Evolutionary conservation across 2,888 invertebrate species (phyloP).

Genomic region (Scaptomyza parva): DNA sequence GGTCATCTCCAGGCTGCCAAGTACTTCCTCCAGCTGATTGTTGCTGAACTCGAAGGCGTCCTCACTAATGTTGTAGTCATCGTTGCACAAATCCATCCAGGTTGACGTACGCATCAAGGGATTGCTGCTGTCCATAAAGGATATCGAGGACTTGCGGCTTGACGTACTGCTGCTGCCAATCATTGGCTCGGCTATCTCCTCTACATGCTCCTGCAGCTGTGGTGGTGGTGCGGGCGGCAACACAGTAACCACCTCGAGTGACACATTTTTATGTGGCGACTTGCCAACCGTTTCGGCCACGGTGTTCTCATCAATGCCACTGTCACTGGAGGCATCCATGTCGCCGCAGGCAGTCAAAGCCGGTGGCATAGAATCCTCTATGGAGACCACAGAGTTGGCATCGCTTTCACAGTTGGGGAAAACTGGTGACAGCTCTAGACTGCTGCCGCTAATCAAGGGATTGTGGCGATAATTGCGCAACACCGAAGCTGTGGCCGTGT

Average conservation of each 20-base stretch:
- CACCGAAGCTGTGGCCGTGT: constrained; percentile 65
- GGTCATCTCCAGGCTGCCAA: constrained; percentile 75
- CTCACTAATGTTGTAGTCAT: constrained; percentile 81
- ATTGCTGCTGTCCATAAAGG: constrained; percentile 80
- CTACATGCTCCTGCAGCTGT: constrained; percentile 19
- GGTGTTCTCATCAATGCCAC: constrained; percentile 81
- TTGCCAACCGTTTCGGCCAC: constrained; percentile 39
- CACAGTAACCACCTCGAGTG: constrained; percentile 17
- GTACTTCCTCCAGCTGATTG: constrained; percentile 79
- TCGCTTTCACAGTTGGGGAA: constrained; percentile 46
- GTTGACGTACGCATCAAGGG: constrained; percentile 77
- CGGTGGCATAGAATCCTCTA: constrained; percentile 80
- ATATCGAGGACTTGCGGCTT: constrained; percentile 73
- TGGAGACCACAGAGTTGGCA: constrained; percentile 49
- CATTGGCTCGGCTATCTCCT: constrained; percentile 2
- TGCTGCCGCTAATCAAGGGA: constrained; percentile 83
- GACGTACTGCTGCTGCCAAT: constrained; percentile 39
- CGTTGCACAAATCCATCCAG: constrained; percentile 82
- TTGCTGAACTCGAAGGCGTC: constrained; percentile 64
- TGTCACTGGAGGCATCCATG: constrained; percentile 81
- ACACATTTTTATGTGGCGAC: constrained; percentile 16
- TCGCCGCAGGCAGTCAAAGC: constrained; percentile 78
- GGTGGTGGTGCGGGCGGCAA: constrained; percentile 43
- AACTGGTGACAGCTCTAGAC: constrained; percentile 77
- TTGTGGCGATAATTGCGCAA: constrained; percentile 81